Conservation (phyloP, 2,797 vertebrate species). For the Rhinella marina region DNA sequence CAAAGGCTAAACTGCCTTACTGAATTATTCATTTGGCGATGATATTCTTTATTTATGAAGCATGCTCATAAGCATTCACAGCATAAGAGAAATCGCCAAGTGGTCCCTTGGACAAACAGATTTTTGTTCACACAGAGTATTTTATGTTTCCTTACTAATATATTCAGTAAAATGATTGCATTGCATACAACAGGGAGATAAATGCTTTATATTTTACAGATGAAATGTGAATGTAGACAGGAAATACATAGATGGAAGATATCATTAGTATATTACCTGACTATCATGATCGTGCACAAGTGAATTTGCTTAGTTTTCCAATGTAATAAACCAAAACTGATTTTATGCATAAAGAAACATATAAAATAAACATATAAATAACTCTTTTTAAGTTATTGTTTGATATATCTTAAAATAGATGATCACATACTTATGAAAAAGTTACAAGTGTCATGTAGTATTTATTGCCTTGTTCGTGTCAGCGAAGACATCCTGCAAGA, state of each 20-base stretch:
- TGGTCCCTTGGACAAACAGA: constrained; percentile 58
- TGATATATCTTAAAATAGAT: neutral
- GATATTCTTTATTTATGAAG: constrained; percentile 61
- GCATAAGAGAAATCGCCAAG: constrained; percentile 50
- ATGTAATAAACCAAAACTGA: neutral
- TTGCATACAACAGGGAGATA: constrained; percentile 36
- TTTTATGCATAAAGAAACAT: neutral
- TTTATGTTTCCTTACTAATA: constrained; percentile 51
- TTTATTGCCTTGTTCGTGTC: neutral
- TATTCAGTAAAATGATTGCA: constrained; percentile 52
- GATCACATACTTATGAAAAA: neutral
- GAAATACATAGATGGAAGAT: constrained; percentile 20
- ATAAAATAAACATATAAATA: too few relatives aligned
- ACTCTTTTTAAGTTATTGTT: neutral
- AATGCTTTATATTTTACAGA: constrained; percentile 24
- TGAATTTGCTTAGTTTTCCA: neutral
- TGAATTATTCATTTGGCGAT: constrained; percentile 59
- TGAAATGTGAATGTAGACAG: constrained; percentile 32
- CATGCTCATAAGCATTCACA: constrained; percentile 53
- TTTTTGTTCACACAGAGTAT: constrained; percentile 41
- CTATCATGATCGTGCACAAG: constrained; percentile 14
- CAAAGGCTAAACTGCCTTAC: constrained; percentile 54
- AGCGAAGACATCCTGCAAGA: neutral
- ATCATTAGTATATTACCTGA: constrained; percentile 22
- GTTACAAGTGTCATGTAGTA: neutral